Evolutionary conservation across 2,797 vertebrate genomes (phyloP), one percentile per base, ranked within the genome.

Genomic region (Lerista edwardsae): DNA sequence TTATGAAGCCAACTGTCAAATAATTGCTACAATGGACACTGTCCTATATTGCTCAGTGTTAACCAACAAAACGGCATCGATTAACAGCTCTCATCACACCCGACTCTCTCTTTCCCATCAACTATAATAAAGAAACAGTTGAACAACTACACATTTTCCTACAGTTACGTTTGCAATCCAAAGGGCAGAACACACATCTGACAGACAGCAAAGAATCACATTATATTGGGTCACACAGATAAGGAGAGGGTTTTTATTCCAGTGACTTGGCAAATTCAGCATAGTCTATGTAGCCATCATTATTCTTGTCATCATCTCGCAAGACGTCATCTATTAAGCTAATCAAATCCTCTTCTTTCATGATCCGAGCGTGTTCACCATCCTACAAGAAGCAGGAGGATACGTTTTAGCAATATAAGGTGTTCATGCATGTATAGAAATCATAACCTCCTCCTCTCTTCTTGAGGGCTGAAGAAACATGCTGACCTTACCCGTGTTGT

Each of bases 221-320:
- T 95, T 96, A 72, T 74, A 93, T 65, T 55, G 68, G 93, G 92
- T 95, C 95, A 95, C 90, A 92, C 91, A 72, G 88, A 77, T 78
- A 25, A 36, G 62, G 41, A 83, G 4, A 57, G 47, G 17, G 7
- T 11, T 5, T 84, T 95, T 95, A 99, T 90, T 98, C 97, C 88
- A 99, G 94, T 6, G 98, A 99, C 91, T 97, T 98, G 84, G 98
- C 98, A 71, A 99, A 99, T 92, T 99, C 98, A 4, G 98, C 98
- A 51, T 99, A 99, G 94, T 99, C 98, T 65, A 99, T 99, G 90
- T 98, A 99, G 8, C 98, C 98, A 0, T 99, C 98, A 0, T 98
- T 97, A 95, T 99, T 99, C 92, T 97, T 98, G 94, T 99, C 98
- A 55, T 99, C 98, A 21, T 99, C 98, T 90, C 89, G 95, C 90